Evolutionary conservation across 2,113 vertebrate genomes (phyloP).

Genomic region (Pleuronectes platessa): DNA sequence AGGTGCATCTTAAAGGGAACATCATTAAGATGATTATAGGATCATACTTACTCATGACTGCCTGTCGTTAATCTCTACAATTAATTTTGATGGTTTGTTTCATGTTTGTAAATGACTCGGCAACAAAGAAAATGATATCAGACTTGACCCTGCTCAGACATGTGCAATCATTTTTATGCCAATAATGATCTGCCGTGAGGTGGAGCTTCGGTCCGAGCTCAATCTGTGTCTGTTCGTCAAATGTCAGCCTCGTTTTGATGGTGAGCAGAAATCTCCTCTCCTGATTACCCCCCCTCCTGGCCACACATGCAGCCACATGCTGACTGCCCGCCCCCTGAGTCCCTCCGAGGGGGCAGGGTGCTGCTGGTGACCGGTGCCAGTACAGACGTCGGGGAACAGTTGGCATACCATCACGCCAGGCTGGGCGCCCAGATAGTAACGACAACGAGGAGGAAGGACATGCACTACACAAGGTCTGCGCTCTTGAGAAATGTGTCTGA

Average conservation of each 20-base stretch:
- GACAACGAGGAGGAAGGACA: constrained; percentile 78
- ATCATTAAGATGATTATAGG: background rate
- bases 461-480: constrained; percentile 80
- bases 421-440: constrained; percentile 83
- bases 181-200: constrained; percentile 30
- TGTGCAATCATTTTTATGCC: constrained; percentile 26
- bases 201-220: constrained; percentile 32
- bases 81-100: constrained; percentile 4
- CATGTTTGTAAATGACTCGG: background rate
- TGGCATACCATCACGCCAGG: constrained; percentile 83
- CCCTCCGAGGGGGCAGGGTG: constrained; percentile 76
- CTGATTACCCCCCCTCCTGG: constrained; percentile 38
- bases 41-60: background rate
- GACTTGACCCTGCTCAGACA: constrained; percentile 25
- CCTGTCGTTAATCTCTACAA: background rate
- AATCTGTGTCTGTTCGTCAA: constrained; percentile 30
- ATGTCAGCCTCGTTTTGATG: constrained; percentile 47
- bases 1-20: background rate
- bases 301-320: constrained; percentile 64
- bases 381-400: constrained; percentile 86
- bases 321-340: constrained; percentile 65
- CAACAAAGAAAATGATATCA: background rate
- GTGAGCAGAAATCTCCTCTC: constrained; percentile 27
- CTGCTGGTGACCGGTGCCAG: constrained; percentile 82
- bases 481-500: constrained; percentile 55